phyloP scores from a whole-genome alignment of 2,113 vertebrate genomes.

The Capreolus pygargus region DNA sequence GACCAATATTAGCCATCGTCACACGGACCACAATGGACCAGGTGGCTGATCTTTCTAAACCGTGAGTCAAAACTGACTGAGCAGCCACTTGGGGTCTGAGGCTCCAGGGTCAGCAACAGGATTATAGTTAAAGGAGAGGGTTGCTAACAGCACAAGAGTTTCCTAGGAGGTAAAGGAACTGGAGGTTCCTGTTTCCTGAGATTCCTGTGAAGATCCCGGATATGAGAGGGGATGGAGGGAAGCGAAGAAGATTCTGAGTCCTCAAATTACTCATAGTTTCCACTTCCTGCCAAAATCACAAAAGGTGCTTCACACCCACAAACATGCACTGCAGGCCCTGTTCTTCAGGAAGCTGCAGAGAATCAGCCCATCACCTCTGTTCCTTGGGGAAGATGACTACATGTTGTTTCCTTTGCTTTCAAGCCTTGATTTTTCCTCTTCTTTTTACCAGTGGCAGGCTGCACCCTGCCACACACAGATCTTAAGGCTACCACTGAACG shows the following conservation, averaged over 20 bases:
- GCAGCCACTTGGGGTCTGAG: not conserved
- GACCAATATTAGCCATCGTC: not conserved
- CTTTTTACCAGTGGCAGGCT: not conserved
- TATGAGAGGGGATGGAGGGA: not conserved
- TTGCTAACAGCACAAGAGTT: not conserved
- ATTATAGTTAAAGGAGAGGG: not conserved
- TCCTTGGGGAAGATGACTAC: conserved; percentile 28
- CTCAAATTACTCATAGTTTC: conserved; percentile 53
- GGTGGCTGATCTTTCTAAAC: not conserved
- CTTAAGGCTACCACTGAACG: not conserved
- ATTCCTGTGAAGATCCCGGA: conserved; percentile 41
- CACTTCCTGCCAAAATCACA: conserved; percentile 65
- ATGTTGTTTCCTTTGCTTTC: not conserved
- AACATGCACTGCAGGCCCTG: not conserved
- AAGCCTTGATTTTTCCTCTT: accelerated
- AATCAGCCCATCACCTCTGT: not conserved
- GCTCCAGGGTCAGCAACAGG: not conserved
- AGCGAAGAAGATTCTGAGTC: not conserved
- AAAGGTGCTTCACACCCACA: not conserved
- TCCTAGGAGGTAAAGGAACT: not conserved
- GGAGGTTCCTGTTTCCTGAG: not conserved
- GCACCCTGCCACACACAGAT: not conserved
- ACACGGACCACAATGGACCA: not conserved
- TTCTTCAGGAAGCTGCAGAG: conserved; percentile 58
- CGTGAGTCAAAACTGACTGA: not conserved